Evolutionary conservation across 2,888 invertebrate species (phyloP).

Genomic region (Himalopsyche kuldschensis): DNA sequence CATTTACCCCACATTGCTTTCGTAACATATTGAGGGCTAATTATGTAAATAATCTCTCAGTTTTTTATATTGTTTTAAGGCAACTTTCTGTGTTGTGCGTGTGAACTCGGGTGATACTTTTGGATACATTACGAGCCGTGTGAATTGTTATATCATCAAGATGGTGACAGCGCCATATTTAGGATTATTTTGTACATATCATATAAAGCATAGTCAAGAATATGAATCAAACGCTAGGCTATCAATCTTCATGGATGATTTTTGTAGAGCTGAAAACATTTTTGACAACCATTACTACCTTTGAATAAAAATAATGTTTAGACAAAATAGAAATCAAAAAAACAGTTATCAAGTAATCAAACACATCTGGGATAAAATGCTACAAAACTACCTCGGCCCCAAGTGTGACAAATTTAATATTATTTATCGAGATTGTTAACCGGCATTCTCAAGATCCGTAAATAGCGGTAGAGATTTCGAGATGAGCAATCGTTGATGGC

Average conservation of each 20-base stretch:
- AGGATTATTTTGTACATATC: too few species aligned
- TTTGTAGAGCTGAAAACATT: too few species aligned
- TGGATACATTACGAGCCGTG: not conserved
- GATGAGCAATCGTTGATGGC: not conserved
- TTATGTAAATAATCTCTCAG: conserved; percentile 25
- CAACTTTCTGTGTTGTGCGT: not conserved
- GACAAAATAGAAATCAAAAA: too few species aligned
- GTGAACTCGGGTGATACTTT: not conserved
- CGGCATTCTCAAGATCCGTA: not conserved
- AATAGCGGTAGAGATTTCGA: not conserved
- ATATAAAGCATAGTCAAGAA: too few species aligned
- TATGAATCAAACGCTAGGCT: too few species aligned
- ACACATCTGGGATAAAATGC: not conserved
- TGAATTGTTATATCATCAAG: not conserved
- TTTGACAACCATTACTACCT: too few species aligned
- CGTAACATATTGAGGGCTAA: conserved; percentile 21
- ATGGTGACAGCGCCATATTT: not conserved
- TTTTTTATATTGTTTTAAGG: not conserved
- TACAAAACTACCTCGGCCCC: not conserved
- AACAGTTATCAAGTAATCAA: too few species aligned
- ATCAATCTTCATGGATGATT: too few species aligned
- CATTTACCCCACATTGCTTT: conserved; percentile 4
- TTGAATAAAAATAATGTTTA: too few species aligned
- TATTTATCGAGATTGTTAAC: not conserved
- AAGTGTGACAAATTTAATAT: not conserved